phyloP scores from a whole-genome alignment of 1,140 invertebrate genomes.

The Trichonephila clavata region DNA sequence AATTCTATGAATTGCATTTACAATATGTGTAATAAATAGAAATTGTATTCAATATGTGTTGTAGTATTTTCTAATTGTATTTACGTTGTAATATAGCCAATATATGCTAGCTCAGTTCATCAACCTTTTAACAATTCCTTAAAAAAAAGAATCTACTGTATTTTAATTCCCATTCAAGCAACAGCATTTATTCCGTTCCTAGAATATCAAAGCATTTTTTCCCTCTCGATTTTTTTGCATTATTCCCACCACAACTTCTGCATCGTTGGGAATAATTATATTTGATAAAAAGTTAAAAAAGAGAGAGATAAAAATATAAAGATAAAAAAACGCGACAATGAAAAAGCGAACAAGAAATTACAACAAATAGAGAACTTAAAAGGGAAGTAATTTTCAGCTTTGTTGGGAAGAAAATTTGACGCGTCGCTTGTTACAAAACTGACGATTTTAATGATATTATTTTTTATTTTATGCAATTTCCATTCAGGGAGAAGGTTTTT shows the following conservation, averaged over 20 bases:
- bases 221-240: not conserved
- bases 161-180: not conserved
- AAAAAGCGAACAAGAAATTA: constrained; percentile 1
- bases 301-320: not conserved
- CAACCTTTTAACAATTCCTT: not conserved
- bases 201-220: not conserved
- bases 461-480: constrained; percentile 19
- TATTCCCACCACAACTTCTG: constrained; percentile 1
- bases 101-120: too few relatives aligned
- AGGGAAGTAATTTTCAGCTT: constrained; percentile 46
- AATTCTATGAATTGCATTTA: too few relatives aligned
- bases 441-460: constrained; percentile 57
- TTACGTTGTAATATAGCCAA: too few relatives aligned
- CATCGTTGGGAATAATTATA: constrained; percentile 38
- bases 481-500: not conserved
- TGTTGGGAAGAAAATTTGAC: constrained; percentile 44
- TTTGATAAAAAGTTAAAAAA: constrained; percentile 38
- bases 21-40: too few relatives aligned
- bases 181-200: not conserved
- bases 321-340: not conserved
- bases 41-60: too few relatives aligned
- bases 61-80: too few relatives aligned
- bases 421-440: constrained; percentile 51
- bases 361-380: constrained; percentile 51
- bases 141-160: not conserved